These are phyloP conservation scores for Oxyura jamaicensis DNA, from an alignment of 2,113 vertebrate genomes.

Conservation along the genomic window DNA sequence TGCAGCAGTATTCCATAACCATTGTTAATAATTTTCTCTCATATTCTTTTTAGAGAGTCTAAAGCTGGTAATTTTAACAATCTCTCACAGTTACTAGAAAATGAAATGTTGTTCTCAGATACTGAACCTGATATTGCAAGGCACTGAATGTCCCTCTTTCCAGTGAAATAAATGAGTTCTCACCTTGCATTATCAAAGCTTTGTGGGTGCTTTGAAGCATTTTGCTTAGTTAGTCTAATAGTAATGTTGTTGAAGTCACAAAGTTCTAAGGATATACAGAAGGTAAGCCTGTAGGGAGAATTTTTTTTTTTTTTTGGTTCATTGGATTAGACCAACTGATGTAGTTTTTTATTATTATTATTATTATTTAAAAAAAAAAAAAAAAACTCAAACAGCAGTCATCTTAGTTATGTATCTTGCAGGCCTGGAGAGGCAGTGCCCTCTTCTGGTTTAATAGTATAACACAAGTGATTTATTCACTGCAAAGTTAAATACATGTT, in stretches of 20 bases:
- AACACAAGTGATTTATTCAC: background rate
- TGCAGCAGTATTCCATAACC: background rate
- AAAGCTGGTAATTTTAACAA: background rate
- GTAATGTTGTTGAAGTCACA: background rate
- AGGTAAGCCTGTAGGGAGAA: background rate
- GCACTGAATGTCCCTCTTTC: background rate
- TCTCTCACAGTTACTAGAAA: background rate
- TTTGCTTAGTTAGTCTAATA: background rate
- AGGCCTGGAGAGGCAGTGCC: conserved; percentile 21
- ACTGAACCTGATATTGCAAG: background rate
- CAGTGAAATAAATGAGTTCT: background rate
- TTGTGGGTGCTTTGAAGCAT: background rate
- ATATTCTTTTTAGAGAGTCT: rapidly evolving
- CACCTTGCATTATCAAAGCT: background rate
- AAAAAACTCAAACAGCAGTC: background rate
- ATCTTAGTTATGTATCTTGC: background rate
- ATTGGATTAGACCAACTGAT: background rate
- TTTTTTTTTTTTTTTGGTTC: background rate
- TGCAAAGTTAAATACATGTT: background rate
- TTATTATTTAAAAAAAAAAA: no score
- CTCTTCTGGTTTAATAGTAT: conserved; percentile 49
- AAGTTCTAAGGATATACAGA: background rate
- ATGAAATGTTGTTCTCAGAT: background rate
- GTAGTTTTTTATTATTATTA: no score
- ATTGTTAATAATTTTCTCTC: background rate